These are phyloP conservation scores for Mirounga angustirostris DNA, from an alignment of 2,113 vertebrate genomes.

Conservation along the genomic window DNA sequence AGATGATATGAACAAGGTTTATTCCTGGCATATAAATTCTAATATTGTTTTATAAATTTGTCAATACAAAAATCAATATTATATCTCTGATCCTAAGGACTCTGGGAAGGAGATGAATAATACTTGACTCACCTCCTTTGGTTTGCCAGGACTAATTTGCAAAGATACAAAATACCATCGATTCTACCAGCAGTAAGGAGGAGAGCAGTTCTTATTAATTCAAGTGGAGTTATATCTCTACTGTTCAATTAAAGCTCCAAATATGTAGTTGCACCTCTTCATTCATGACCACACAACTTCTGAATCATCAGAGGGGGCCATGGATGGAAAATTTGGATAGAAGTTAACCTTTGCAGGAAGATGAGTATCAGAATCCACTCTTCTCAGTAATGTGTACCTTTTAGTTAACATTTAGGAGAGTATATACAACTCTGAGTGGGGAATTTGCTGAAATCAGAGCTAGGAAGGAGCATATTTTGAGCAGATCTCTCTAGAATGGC, in stretches of 20 bases:
- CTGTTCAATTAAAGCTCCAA: neutral
- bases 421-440: too few relatives aligned
- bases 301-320: neutral
- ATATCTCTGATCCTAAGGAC: neutral
- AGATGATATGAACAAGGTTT: neutral
- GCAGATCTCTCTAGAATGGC: neutral
- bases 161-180: neutral
- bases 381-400: neutral
- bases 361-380: neutral
- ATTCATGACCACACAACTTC: neutral
- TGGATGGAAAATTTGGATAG: neutral
- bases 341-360: neutral
- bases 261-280: neutral
- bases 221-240: neutral
- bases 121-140: neutral
- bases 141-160: neutral
- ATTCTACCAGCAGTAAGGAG: neutral
- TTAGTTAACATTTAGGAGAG: neutral
- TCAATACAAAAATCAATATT: neutral
- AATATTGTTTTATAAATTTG: neutral
- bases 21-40: neutral
- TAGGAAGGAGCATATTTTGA: neutral
- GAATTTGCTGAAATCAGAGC: neutral
- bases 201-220: neutral
- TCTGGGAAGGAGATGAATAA: neutral